Base-by-base conservation (phyloP, 2,113 vertebrate species). In the Ivindomyrus marchei region DNA sequence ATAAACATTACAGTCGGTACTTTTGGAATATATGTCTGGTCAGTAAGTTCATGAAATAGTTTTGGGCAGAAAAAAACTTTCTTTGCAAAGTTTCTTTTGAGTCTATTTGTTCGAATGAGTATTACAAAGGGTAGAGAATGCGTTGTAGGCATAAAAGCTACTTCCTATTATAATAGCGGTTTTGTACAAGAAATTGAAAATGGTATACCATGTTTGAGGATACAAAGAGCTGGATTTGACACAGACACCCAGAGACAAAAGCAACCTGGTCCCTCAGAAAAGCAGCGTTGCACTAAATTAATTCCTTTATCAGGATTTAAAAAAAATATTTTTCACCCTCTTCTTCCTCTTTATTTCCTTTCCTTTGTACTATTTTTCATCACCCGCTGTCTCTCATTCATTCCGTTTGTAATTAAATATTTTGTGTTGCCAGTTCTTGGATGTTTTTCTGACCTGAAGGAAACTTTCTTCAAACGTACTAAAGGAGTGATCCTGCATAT, bases 11-110 rank as follows among this genome's bases (percentile, higher is more conserved):
- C 56, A 45, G 39, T 91, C 92, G 91, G 92, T 92, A 93, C 94
- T 92, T 62, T 94, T 94, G 94, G 94, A 93, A 93, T 85, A 89
- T 89, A 93, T 93, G 93, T 94, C 94, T 95, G 93, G 93, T 93
- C 94, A 93, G 94, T 94, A 92, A 93, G 93, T 93, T 94, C 91
- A 94, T 91, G 42, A 87, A 46, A 90, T 56, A 53, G 50, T 80
- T 47, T 89, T 90, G 83, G 19, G 31, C 1, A 21, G 53, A 88
- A 77, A 90, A 90, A 49, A 17, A 49, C 46, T 87, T 52, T 70
- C 27, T 36, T 85, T 47, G 13, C 45, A 24, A 87, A 21, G 49
- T 87, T 87, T 87, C 70, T 17, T 39, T 85, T 85, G 39, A 47
- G 84, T 49, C 31, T 42, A 15, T 77, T 77, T 77, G 36, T 19